These are phyloP conservation scores for Lordiphosa clarofinis DNA, from an alignment of 1,140 invertebrate species.

Conservation along the genomic window DNA sequence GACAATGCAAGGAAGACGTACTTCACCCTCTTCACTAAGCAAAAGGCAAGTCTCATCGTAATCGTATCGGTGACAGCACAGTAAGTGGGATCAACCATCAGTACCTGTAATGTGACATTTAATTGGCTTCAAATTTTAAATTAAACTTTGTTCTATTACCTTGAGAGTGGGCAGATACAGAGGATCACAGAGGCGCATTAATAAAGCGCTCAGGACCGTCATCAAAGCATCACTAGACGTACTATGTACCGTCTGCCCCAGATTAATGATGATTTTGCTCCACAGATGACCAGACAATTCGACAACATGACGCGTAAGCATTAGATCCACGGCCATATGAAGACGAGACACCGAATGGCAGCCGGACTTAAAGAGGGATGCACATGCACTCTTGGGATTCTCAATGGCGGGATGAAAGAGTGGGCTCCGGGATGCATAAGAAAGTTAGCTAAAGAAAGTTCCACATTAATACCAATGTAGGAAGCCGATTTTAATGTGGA, in stretches of 20 bases:
- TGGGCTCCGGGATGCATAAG: too few species aligned
- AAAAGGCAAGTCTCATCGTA: constrained; percentile 89
- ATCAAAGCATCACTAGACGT: constrained; percentile 91
- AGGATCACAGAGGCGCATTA: constrained; percentile 91
- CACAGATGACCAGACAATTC: constrained; percentile 92
- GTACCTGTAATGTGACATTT: constrained; percentile 27
- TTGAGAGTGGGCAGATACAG: constrained; percentile 83
- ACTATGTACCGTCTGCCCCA: constrained; percentile 69
- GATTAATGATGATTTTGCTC: constrained; percentile 85
- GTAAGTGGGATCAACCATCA: constrained; percentile 91
- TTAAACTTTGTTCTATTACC: constrained; percentile 21
- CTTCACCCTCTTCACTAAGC: constrained; percentile 83
- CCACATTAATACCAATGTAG: too few species aligned
- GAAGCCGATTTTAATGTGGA: too few species aligned
- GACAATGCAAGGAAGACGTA: too few species aligned
- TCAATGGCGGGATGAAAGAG: too few species aligned
- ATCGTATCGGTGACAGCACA: constrained; percentile 84
- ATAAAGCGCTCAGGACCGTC: constrained; percentile 89
- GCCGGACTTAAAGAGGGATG: too few species aligned
- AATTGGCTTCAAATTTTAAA: too few species aligned
- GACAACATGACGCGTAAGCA: too few species aligned
- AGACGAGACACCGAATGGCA: too few species aligned
- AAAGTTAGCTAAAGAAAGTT: too few species aligned
- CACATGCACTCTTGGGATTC: too few species aligned
- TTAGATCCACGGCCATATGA: too few species aligned